A percentile compares a stretch with the other conserved stretches of the same genome.
Conservation (phyloP, 2,888 invertebrate genomes). For the Prosapia bicincta region DNA sequence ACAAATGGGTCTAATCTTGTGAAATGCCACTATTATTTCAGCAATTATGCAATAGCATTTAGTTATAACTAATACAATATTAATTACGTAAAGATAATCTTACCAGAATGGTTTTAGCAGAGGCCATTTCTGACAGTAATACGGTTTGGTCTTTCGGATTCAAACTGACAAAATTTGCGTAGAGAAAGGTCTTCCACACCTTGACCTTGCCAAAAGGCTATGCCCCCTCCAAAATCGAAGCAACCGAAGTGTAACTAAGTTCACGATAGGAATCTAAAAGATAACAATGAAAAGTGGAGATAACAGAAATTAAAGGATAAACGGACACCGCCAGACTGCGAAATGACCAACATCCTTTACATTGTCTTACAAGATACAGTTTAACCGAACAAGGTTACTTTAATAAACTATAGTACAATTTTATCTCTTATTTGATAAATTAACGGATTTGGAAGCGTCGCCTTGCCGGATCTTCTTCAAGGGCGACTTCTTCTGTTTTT, state of each 20-base stretch:
- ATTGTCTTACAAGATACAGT: neutral
- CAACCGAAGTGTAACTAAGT: neutral
- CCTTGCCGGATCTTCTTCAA: neutral
- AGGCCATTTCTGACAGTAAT: neutral
- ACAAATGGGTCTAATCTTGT: too few species aligned
- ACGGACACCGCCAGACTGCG: neutral
- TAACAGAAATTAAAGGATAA: neutral
- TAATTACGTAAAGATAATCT: too few species aligned
- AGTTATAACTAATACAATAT: too few species aligned
- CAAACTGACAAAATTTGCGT: neutral
- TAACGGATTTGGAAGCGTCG: neutral
- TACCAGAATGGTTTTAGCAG: neutral
- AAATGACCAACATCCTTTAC: neutral
- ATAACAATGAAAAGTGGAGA: neutral
- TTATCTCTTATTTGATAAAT: neutral
- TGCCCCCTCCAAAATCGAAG: neutral
- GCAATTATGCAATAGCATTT: too few species aligned
- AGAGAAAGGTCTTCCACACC: neutral
- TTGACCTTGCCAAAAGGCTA: neutral
- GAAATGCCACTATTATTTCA: too few species aligned
- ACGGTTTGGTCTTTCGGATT: neutral
- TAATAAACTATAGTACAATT: neutral
- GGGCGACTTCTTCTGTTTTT: neutral
- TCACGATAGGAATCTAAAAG: too few species aligned
- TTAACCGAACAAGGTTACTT: neutral